These are phyloP conservation scores for Entomobrya proxima DNA, from an alignment of 2,888 invertebrate genomes.

Conservation along the genomic window DNA sequence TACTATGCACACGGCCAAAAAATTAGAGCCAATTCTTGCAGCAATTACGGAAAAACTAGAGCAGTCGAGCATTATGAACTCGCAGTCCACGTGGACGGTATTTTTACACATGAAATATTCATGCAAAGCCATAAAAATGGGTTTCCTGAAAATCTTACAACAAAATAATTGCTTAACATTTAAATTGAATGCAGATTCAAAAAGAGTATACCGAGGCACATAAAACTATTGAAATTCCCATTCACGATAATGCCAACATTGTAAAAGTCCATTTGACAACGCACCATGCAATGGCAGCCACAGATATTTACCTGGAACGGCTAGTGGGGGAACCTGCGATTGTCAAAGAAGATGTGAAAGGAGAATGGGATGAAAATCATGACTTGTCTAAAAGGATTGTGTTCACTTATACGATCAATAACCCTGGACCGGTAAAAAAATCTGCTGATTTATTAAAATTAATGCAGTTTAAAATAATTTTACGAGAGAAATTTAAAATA, in stretches of 20 bases:
- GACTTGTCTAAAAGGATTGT: constrained; percentile 42
- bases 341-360: neutral
- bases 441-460: no score
- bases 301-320: constrained; percentile 49
- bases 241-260: constrained; percentile 46
- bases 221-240: constrained; percentile 56
- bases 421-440: constrained; percentile 32
- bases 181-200: constrained; percentile 35
- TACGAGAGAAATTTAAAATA: neutral
- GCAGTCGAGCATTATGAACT: constrained; percentile 56
- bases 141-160: neutral
- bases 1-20: constrained; percentile 47
- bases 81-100: constrained; percentile 42
- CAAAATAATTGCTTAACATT: neutral
- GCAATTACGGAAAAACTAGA: constrained; percentile 33
- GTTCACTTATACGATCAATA: constrained; percentile 23
- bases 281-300: neutral
- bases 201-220: constrained; percentile 52
- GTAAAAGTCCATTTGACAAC: constrained; percentile 63
- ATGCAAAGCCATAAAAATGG: neutral
- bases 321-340: constrained; percentile 17
- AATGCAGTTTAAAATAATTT: neutral
- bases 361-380: constrained; percentile 56
- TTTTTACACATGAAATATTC: no score
- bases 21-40: constrained; percentile 51